These are phyloP conservation scores for Muscina levida DNA, from an alignment of 2,888 invertebrate genomes.

Conservation along the genomic window DNA sequence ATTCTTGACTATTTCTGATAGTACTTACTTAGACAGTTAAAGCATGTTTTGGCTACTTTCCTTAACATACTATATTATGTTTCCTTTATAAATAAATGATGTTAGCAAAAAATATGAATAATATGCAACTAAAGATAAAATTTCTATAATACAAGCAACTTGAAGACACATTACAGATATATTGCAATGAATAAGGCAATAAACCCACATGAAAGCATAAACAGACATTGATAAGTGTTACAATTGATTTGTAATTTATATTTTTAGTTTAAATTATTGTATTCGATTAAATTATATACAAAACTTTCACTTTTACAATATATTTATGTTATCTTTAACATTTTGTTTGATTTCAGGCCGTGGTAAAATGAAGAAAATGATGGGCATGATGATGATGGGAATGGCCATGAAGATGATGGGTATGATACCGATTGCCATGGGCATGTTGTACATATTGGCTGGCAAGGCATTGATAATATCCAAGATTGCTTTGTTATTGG, in stretches of 20 bases:
- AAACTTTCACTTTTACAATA: constrained; percentile 16
- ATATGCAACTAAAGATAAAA: too few species aligned
- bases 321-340: constrained; percentile 7
- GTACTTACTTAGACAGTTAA: too few species aligned
- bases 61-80: too few species aligned
- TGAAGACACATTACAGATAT: too few species aligned
- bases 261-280: background rate
- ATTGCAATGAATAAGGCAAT: too few species aligned
- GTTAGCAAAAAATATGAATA: background rate
- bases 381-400: constrained; percentile 95
- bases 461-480: constrained; percentile 92
- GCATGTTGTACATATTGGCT: constrained; percentile 89
- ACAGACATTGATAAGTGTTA: background rate
- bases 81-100: too few species aligned
- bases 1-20: too few species aligned
- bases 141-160: too few species aligned
- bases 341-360: constrained; percentile 82
- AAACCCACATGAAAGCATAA: too few species aligned
- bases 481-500: constrained; percentile 88
- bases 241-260: background rate
- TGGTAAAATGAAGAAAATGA: constrained; percentile 94
- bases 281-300: background rate
- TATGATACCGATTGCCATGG: constrained; percentile 89
- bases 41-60: too few species aligned
- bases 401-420: constrained; percentile 91